A percentile compares a stretch with the other conserved stretches of the same genome.
Evolutionary conservation across 2,113 vertebrate genomes (phyloP).

Genomic region (Morphnarchus princeps): DNA sequence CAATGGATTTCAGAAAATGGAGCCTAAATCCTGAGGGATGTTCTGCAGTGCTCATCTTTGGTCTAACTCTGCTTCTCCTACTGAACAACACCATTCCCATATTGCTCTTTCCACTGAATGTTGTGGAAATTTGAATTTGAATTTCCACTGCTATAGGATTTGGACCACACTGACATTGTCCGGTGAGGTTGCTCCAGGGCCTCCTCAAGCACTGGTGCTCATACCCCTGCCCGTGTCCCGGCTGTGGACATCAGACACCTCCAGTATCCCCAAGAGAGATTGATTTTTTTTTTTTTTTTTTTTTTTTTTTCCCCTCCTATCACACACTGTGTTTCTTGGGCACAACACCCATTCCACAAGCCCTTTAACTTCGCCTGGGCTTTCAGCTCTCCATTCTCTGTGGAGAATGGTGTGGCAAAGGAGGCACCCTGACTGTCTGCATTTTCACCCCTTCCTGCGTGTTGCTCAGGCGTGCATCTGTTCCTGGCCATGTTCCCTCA

Average conservation of each 20-base stretch:
- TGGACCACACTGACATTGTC: background rate
- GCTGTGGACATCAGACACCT: background rate
- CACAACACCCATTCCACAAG: background rate
- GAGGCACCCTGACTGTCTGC: background rate
- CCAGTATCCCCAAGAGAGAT: background rate
- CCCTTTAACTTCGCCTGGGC: background rate
- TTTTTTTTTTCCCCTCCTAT: too few relatives aligned
- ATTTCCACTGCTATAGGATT: background rate
- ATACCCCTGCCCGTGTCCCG: background rate
- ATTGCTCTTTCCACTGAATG: background rate
- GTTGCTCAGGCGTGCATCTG: background rate
- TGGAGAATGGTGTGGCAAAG: background rate
- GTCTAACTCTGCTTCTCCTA: background rate
- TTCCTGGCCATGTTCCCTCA: background rate
- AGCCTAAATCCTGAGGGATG: background rate
- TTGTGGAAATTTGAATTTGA: background rate
- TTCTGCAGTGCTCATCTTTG: accelerated
- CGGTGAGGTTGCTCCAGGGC: background rate
- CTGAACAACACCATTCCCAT: background rate
- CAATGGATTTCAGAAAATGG: background rate
- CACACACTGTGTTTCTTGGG: background rate
- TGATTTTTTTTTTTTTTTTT: background rate
- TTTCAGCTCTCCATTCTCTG: background rate
- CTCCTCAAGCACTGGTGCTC: background rate
- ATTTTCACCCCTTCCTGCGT: background rate